Evolutionary conservation across 2,113 vertebrate species (phyloP).

Genomic region (Machaerirhynchus nigripectus): DNA sequence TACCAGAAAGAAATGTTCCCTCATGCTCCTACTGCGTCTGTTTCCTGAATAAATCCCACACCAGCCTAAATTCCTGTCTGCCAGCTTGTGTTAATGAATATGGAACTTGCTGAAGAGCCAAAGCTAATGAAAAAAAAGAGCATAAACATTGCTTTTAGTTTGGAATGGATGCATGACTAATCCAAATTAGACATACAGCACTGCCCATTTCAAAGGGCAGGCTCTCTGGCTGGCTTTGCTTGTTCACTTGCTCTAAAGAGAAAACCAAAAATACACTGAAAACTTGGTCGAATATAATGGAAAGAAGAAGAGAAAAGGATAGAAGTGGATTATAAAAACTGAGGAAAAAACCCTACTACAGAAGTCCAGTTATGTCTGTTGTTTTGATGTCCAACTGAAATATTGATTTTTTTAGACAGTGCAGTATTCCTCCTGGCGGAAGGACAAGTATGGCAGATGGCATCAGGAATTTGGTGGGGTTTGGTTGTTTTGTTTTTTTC

Average conservation of each 20-base stretch:
- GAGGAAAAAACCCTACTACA: neutral
- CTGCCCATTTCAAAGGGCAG: slow-evolving; percentile 45
- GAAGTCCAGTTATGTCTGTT: neutral
- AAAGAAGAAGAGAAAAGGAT: neutral
- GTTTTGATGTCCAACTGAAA: neutral
- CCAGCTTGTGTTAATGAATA: slow-evolving; percentile 57
- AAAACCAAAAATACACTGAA: neutral
- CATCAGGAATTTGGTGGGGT: neutral
- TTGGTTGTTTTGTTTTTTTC: neutral
- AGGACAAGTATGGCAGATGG: neutral
- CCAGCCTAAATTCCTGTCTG: slow-evolving; percentile 23
- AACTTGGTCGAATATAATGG: neutral
- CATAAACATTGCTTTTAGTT: slow-evolving; percentile 29
- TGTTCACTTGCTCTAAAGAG: neutral
- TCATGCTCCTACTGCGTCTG: neutral
- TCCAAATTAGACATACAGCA: slow-evolving; percentile 38
- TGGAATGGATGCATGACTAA: slow-evolving; percentile 38
- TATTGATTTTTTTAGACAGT: neutral
- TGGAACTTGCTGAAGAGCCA: slow-evolving; percentile 28
- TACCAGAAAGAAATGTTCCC: slow-evolving; percentile 52
- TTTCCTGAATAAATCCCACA: slow-evolving; percentile 44
- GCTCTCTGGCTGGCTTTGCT: neutral
- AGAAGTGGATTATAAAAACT: neutral
- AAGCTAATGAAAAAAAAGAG: neutral
- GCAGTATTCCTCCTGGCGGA: neutral